phyloP scores from a whole-genome alignment of 1,140 invertebrate species.

The Brachionus manjavacas region DNA sequence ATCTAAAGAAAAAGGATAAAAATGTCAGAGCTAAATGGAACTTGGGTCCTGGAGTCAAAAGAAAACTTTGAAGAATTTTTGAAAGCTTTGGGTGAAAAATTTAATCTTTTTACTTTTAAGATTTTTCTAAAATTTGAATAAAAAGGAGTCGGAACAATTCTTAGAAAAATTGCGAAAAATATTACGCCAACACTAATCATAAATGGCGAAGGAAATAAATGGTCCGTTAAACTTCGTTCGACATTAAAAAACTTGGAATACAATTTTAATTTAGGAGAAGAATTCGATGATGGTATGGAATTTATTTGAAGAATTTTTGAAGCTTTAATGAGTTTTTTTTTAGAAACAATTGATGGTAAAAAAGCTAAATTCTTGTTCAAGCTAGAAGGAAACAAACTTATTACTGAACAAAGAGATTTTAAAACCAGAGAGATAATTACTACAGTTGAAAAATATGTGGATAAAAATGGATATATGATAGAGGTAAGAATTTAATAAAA shows the following conservation, averaged over 20 bases:
- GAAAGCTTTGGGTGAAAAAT: conserved; percentile 65
- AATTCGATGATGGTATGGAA: conserved; percentile 68
- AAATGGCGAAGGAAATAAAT: conserved; percentile 65
- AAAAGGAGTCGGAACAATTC: conserved; percentile 65
- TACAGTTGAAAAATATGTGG: not conserved
- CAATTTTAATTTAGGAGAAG: conserved; percentile 72
- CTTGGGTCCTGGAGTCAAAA: conserved; percentile 69
- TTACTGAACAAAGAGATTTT: conserved; percentile 16
- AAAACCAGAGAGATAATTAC: not conserved
- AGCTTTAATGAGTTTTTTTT: not conserved
- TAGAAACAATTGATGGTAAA: conserved; percentile 2
- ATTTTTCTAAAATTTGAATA: not conserved
- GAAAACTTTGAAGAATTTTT: conserved; percentile 82
- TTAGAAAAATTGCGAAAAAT: conserved; percentile 68
- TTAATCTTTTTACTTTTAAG: not conserved
- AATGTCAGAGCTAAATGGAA: conserved; percentile 61
- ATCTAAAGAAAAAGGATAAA: not conserved
- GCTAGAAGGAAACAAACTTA: conserved; percentile 9
- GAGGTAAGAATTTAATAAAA: conserved; percentile 23
- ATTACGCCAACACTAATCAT: conserved; percentile 72
- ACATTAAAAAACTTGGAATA: conserved; percentile 75
- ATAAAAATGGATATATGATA: not conserved
- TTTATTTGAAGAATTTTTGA: not conserved
- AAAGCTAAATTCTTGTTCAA: not conserved
- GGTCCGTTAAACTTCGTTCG: conserved; percentile 70